phyloP scores from a whole-genome alignment of 2,797 vertebrate genomes.

The Hypotaenidia okinawae region DNA sequence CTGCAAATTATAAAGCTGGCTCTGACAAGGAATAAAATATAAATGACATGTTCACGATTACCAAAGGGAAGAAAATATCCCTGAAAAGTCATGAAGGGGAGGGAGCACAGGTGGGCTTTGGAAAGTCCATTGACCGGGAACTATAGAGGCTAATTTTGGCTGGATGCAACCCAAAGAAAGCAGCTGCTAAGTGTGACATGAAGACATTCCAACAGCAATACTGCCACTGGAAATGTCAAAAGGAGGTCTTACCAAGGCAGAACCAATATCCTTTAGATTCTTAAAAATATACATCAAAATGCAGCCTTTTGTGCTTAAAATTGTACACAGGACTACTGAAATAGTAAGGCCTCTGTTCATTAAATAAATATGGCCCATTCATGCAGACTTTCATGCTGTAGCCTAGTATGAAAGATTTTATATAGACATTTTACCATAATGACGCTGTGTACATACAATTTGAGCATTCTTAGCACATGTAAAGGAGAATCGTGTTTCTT shows the following conservation, averaged over 20 bases:
- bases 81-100: constrained; percentile 47
- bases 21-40: constrained; percentile 51
- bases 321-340: constrained; percentile 13
- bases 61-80: constrained; percentile 53
- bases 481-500: neutral
- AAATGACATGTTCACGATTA: constrained; percentile 46
- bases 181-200: constrained; percentile 66
- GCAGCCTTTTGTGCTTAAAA: constrained; percentile 36
- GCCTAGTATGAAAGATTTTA: constrained; percentile 36
- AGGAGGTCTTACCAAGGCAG: constrained; percentile 50
- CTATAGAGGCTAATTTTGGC: constrained; percentile 58
- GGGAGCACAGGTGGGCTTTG: constrained; percentile 51
- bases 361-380: constrained; percentile 53
- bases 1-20: constrained; percentile 39
- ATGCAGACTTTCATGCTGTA: constrained; percentile 26
- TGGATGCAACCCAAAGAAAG: constrained; percentile 64
- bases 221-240: constrained; percentile 66
- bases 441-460: neutral
- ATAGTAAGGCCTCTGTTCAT: constrained; percentile 63
- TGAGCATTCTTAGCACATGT: neutral
- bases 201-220: constrained; percentile 68
- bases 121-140: constrained; percentile 53
- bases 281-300: constrained; percentile 57
- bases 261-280: constrained; percentile 62
- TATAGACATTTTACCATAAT: constrained; percentile 9